A percentile compares a stretch with the other conserved stretches of the same genome.
phyloP scores from a whole-genome alignment of 2,888 invertebrate species.

The Frankliniella fusca region DNA sequence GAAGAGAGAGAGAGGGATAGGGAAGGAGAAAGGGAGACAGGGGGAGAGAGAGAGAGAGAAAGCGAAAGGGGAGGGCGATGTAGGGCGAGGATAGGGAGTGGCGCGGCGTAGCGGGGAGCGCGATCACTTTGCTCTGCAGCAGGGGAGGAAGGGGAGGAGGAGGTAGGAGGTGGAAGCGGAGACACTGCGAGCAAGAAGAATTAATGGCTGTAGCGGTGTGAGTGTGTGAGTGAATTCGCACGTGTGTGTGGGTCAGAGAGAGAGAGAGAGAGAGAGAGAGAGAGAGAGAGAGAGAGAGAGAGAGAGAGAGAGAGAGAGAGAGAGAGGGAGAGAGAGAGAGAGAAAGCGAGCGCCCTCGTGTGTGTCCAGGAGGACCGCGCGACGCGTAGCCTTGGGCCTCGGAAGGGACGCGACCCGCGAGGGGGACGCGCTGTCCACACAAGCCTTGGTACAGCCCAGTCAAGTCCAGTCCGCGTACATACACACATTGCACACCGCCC shows the following conservation, averaged over 20 bases:
- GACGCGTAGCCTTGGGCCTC: no score
- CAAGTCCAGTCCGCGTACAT: no score
- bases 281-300: not conserved
- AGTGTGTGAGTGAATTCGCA: not conserved
- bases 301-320: no score
- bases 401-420: no score
- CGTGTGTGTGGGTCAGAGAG: not conserved
- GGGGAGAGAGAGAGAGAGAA: not conserved
- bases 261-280: slow-evolving; percentile 17
- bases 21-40: not conserved
- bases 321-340: not conserved
- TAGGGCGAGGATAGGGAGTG: not conserved
- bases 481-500: no score
- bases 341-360: not conserved
- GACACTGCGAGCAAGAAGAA: slow-evolving; percentile 11
- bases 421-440: no score
- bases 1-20: not conserved
- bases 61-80: not conserved
- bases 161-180: not conserved
- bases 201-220: not conserved
- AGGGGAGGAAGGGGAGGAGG: no score
- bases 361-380: no score
- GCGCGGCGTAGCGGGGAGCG: not conserved
- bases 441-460: no score
- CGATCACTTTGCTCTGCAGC: not conserved